Base-by-base conservation (phyloP, 2,797 vertebrate species). In the Psittacula derbiana region DNA sequence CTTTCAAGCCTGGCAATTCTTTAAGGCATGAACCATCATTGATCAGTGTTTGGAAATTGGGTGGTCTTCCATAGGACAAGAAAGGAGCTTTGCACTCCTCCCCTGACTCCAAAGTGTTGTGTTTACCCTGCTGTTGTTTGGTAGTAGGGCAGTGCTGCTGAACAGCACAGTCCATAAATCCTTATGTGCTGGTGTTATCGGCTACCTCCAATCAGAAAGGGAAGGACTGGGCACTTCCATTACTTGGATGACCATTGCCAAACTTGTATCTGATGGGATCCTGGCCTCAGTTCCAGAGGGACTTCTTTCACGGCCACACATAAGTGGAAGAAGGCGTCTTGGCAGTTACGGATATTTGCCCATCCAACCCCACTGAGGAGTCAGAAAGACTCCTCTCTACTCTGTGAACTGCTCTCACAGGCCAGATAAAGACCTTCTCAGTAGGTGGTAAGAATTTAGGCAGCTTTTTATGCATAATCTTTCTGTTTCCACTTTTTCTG, bases 51-150 rank as follows among this genome's bases (percentile, higher is more conserved):
- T 88, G 69, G 75, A 84, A 80, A 75, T 4, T 40, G 87, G 70
- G 80, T 96, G 82, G 96, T 93, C 87, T 79, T 50, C 36, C 36
- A 41, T 13, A 52, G 50, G 41, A 40, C 23, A 57, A 57, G 38
- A 84, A 81, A 47, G 80, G 57, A 58, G 10, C n/a, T 71, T 80
- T 89, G 31, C 11, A 6, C 31, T 88, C 41, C 67, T 71, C n/a
- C 16, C 12, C 15, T 87, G 80, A 71, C 81, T 91, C 53, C 30
- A 6, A 75, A 91, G 30, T 38, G 75, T 31, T 92, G 80, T 87
- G 79, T 75, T 96, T 85, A 88, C n/a, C 14, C 58, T 58, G 38
- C 14, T 15, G 15, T 18, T 86, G 17, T 90, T 86, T 67, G 46
- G 44, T 50, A 52, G 31, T 8, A 65, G 15, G 57, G 18, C n/a